Conservation (phyloP, 2,797 vertebrate genomes). For the Cryptoprocta ferox region DNA sequence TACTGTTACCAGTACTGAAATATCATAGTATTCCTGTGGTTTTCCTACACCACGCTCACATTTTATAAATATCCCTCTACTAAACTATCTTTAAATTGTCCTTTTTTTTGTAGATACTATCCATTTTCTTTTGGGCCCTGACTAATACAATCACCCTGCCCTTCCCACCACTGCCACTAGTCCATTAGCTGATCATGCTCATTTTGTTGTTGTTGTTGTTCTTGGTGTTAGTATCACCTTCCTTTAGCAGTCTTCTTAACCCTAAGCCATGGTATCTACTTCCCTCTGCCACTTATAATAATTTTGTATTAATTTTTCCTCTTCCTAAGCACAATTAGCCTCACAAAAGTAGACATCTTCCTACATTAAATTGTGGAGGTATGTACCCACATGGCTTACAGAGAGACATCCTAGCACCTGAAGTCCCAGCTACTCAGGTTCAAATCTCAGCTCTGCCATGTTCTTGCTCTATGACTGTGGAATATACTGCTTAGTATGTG, state of each 20-base stretch:
- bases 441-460: background rate
- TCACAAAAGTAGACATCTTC: background rate
- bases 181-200: background rate
- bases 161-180: background rate
- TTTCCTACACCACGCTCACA: background rate
- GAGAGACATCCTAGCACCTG: background rate
- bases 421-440: background rate
- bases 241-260: background rate
- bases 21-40: background rate
- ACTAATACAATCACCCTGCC: background rate
- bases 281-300: background rate
- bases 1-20: background rate
- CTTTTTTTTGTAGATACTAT: too few species aligned
- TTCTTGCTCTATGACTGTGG: background rate
- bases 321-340: background rate
- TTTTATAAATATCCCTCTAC: background rate
- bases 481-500: background rate
- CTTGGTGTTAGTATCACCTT: background rate
- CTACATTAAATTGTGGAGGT: background rate
- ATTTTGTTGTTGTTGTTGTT: background rate
- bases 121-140: background rate
- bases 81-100: background rate
- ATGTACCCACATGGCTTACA: accelerated
- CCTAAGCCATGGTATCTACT: background rate
- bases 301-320: background rate